Evolutionary conservation across 2,113 vertebrate species (phyloP), one percentile per base, ranked within the genome.

Genomic region (Daboia siamensis): DNA sequence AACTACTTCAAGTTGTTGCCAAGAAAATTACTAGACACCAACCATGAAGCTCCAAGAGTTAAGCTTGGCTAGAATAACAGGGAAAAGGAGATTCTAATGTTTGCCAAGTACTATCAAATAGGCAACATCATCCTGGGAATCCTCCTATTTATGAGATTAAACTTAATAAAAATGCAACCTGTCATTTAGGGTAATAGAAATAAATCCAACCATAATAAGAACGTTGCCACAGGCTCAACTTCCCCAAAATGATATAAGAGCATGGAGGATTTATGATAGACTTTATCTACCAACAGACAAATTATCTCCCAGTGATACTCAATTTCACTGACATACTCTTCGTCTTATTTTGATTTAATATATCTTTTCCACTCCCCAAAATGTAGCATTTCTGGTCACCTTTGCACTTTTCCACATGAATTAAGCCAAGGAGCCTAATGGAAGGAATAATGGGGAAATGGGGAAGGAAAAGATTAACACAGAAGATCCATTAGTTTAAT

Each of bases 271-370:
- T 90, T 52, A 46, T 91, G 85, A 91, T 57, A 94, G 54, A 91
- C 91, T 89, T 93, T 4, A 91, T 46, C 86, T 0, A 94, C 21
- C 39, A 89, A 29, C 13, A 91, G 87, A 94, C 44, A 80, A 51
- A 93, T 90, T 84, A 89, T 89, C 54, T 59, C 89, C 90, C 86
- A 46, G 89, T 90, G 95, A 11, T n/a, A 92, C 20, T 91, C 52
- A 57, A 89, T 93, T 93, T 87, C 61, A 52, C 20, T 92, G 90
- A 92, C 3, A 0, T 69, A 69, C 80, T 94, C 88, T 90, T n/a
- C 56, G 89, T 9, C 39, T 93, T 61, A 90, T 69, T 94, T 92
- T 90, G 92, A 93, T 95, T 94, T 96, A 86, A 64, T 24, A 91
- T 39, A 87, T 29, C 17, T 86, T 54, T 90, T 86, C 91, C 86